These are phyloP conservation scores for Corythoichthys intestinalis DNA, from an alignment of 2,113 vertebrate species.

Conservation along the genomic window DNA sequence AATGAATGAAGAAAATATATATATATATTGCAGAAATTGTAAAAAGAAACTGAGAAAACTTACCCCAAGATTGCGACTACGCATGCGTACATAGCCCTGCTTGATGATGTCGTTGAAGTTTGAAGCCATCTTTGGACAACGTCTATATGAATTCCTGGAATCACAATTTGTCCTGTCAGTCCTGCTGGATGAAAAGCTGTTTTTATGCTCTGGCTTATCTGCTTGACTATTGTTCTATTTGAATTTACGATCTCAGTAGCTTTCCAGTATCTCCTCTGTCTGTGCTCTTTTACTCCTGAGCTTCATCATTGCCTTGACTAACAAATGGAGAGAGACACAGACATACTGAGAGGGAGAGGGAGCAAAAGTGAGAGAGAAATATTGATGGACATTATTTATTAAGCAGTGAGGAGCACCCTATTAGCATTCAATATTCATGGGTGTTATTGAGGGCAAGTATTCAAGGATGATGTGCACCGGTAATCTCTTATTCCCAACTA, in stretches of 20 bases:
- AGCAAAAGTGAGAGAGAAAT: constrained; percentile 15
- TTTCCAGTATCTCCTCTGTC: constrained; percentile 3
- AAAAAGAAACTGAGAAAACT: constrained; percentile 44
- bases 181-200: constrained; percentile 11
- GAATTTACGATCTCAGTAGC: neutral
- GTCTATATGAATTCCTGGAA: constrained; percentile 58
- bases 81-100: constrained; percentile 96
- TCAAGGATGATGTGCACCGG: neutral
- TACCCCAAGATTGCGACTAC: constrained; percentile 95
- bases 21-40: neutral
- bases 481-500: neutral
- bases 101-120: constrained; percentile 96
- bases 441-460: constrained; percentile 17
- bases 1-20: too few species aligned
- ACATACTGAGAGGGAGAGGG: neutral
- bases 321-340: constrained; percentile 31
- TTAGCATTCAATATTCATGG: constrained; percentile 63
- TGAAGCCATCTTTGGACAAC: constrained; percentile 81
- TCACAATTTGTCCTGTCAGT: neutral
- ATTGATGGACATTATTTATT: constrained; percentile 43
- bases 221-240: neutral
- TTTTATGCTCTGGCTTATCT: neutral
- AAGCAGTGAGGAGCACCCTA: constrained; percentile 43
- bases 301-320: constrained; percentile 20
- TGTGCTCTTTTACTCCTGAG: constrained; percentile 15